Evolutionary conservation across 1,140 invertebrate genomes (phyloP).

Genomic region (Marisa cornuarietis): DNA sequence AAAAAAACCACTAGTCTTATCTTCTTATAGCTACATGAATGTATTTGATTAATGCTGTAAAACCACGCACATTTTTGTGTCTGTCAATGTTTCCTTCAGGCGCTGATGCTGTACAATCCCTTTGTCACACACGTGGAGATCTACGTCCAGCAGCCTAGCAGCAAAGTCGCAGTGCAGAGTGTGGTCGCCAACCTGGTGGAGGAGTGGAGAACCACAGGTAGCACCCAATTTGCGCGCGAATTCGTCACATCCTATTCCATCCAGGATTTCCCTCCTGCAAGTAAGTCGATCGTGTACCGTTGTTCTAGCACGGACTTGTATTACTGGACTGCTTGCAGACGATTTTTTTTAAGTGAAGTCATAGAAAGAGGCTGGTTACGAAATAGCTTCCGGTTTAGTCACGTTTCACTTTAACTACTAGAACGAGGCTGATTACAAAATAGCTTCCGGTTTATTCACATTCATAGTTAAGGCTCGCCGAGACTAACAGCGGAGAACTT

Average conservation of each 20-base stretch:
- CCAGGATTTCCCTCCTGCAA: conserved; percentile 14
- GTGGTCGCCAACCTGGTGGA: conserved; percentile 31
- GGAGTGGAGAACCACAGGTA: conserved; percentile 36
- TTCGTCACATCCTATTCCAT: conserved; percentile 36
- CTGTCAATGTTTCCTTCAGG: conserved; percentile 22
- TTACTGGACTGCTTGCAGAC: too few species aligned
- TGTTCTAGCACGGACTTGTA: too few species aligned
- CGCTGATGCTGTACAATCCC: conserved; percentile 45
- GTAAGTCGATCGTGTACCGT: too few species aligned
- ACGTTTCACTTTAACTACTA: too few species aligned
- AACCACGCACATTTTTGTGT: not conserved
- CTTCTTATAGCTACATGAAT: too few species aligned
- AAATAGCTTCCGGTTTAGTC: too few species aligned
- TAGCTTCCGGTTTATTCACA: too few species aligned
- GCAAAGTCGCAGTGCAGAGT: conserved; percentile 27
- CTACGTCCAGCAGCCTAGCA: conserved; percentile 34
- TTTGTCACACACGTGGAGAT: conserved; percentile 42
- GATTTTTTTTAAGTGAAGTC: too few species aligned
- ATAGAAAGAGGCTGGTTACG: too few species aligned
- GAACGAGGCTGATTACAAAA: too few species aligned
- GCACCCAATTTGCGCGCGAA: conserved; percentile 40
- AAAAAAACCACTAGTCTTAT: not conserved
- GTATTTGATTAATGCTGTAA: not conserved
- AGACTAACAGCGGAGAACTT: too few species aligned
- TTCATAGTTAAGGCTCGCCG: too few species aligned